phyloP scores from a whole-genome alignment of 2,888 invertebrate species.

The Acanthoscelides obtectus region DNA sequence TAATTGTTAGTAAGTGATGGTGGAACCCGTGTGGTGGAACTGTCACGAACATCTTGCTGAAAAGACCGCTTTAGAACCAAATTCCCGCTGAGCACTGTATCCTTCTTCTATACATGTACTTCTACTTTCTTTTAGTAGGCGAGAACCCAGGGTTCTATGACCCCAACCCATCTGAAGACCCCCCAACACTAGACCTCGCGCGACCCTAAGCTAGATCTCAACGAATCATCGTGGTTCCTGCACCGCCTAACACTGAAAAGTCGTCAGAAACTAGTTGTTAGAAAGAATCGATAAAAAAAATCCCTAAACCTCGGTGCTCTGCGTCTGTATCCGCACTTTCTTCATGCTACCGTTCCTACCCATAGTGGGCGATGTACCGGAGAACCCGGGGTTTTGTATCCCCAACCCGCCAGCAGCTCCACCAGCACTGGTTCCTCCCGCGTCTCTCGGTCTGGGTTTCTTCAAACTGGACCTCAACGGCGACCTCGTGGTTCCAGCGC shows the following conservation, averaged over 20 bases:
- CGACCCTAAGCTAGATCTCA: no score
- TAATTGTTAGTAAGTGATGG: no score
- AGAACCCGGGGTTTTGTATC: slow-evolving; percentile 82
- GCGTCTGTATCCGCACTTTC: slow-evolving; percentile 87
- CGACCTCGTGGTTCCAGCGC: slow-evolving; percentile 51
- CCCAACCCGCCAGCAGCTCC: slow-evolving; percentile 54
- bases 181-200: no score
- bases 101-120: no score
- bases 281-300: not conserved
- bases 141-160: not conserved
- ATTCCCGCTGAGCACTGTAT: no score
- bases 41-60: no score
- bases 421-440: not conserved
- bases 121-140: no score
- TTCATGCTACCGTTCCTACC: slow-evolving; percentile 83
- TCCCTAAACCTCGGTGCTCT: slow-evolving; percentile 78
- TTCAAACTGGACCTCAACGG: slow-evolving; percentile 78
- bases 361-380: slow-evolving; percentile 78
- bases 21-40: no score
- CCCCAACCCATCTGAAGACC: not conserved
- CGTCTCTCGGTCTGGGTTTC: slow-evolving; percentile 54
- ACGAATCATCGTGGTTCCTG: no score
- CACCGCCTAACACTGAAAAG: no score
- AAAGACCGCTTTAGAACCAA: no score
- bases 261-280: no score